Evolutionary conservation across 1,140 invertebrate species (phyloP), one percentile per base, ranked within the genome.

Genomic region (Holcopasites calliopsidis): DNA sequence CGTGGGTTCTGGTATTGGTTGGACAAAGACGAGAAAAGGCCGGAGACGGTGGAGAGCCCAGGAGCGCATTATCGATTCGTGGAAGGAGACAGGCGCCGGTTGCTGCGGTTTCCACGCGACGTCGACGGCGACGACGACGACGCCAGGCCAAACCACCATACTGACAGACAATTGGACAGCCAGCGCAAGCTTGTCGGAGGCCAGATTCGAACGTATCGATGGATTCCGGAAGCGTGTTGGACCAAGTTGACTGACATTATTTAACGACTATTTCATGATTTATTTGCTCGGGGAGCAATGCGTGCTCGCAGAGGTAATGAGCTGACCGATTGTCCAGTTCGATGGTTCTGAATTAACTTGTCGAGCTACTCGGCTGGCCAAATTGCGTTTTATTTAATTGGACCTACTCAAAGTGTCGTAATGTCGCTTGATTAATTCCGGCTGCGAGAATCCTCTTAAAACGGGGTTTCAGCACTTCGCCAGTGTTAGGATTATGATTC

Each of bases 61-160:
- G 57, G 35, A 71, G 74, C n/a, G 47, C 64, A 68, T 82, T 82
- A 78, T 82, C 69, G 75, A 82, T 82, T 82, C 69, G 58, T 50
- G n/a, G 50, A 69, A 66, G 71, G 74, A 76, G 66, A 47, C 50
- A 38, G 54, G 52, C 54, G 65, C 13, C 35, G 71, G 64, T 62
- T 76, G 55, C 66, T 74, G 44, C 62, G 69, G 79, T 80, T 77
- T 68, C 66, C 64, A 57, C 44, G 60, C 55, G 52, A 68, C 79
- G 77, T 23, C 54, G 72, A 57, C 57, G 58, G 16, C 31, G 61
- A 18, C 33, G 13, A 40, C 57, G 33, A 3, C 31, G 31, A 21
- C 31, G 33, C 5, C 38, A 13, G 10, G n/a, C n/a, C 13, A 50
- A 35, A 54, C 52, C 21, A 47, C 64, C 52, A 26, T 61, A 35